phyloP scores from a whole-genome alignment of 2,888 invertebrate genomes.

The Ormyrus labotus region DNA sequence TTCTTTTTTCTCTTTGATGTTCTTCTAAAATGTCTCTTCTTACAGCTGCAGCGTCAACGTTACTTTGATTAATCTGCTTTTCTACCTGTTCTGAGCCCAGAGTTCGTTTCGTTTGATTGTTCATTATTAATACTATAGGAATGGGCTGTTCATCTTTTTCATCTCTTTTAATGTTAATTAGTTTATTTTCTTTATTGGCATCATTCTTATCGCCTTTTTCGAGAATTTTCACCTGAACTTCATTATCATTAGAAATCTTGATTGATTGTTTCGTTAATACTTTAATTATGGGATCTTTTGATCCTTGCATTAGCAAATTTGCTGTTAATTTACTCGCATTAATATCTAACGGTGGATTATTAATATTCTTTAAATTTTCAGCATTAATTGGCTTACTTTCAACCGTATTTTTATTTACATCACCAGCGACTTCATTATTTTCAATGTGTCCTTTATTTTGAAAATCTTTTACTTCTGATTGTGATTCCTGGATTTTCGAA shows the following conservation, averaged over 20 bases:
- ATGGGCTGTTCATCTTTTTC: conserved; percentile 59
- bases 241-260: conserved; percentile 63
- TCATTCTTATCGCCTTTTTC: conserved; percentile 58
- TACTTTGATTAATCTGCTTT: conserved; percentile 52
- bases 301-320: conserved; percentile 48
- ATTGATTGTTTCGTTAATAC: conserved; percentile 65
- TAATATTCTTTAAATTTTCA: conserved; percentile 18
- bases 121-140: conserved; percentile 69
- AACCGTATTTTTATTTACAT: neutral
- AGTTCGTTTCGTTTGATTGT: conserved; percentile 65
- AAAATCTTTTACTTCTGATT: neutral
- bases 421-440: conserved; percentile 21
- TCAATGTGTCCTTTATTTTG: conserved; percentile 60
- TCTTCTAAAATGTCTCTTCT: conserved; percentile 67
- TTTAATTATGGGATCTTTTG: conserved; percentile 63
- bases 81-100: conserved; percentile 27
- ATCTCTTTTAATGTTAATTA: conserved; percentile 65
- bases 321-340: conserved; percentile 33
- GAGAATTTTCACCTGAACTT: conserved; percentile 59
- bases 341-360: conserved; percentile 6
- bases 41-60: conserved; percentile 54
- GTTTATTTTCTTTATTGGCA: conserved; percentile 52
- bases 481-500: conserved; percentile 8
- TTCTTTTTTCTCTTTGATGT: conserved; percentile 67
- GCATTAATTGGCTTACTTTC: neutral